Evolutionary conservation across 1,140 invertebrate species (phyloP), one percentile per base, ranked within the genome.

Genomic region (Drosophila sp.): DNA sequence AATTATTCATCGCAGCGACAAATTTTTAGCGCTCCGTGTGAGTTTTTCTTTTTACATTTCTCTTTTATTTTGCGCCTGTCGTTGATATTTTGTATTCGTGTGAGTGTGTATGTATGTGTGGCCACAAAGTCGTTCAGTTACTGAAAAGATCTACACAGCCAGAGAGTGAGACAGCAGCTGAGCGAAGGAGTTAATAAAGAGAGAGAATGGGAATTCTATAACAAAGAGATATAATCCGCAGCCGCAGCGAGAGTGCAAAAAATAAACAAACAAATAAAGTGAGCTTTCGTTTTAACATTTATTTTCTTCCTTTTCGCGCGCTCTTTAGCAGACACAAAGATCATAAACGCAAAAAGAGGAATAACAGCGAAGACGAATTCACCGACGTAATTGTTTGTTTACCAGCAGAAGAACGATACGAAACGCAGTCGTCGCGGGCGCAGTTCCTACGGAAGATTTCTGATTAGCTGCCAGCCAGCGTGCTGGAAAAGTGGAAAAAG

Each of bases 401-500:
- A 74, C 50, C 59, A 54, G 21, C 46, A 32, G n/a, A 61, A 62
- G 11, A 56, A 34, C 65, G 14, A 34, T 1, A 34, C 53, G 8
- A 40, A 29, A 4, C 9, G 50, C 38, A 7, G 53, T n/a, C 9
- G 43, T 9, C 9, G 56, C 2, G n/a, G n/a, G n/a, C 38, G 56
- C 56, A 32, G 21, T 29, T 43, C 14, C 56, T 18, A 40, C 56
- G 62, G 51, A 75, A 73, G 63, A 61, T 66, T 62, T 75, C 58
- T 32, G 56, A 50, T 41, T 54, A 65, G 41, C 40, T 53, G 64
- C 59, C 59, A 58, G 61, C 61, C 51, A 65, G 51, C 69, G 67
- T 40, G 76, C 51, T 69, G 70, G 73, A 76, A 78, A 89, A 72
- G 78, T 89, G 90, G 90, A 91, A 21, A 21, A 4, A 36, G 34